phyloP scores from a whole-genome alignment of 1,140 invertebrate genomes.

The Goniozus legneri region DNA sequence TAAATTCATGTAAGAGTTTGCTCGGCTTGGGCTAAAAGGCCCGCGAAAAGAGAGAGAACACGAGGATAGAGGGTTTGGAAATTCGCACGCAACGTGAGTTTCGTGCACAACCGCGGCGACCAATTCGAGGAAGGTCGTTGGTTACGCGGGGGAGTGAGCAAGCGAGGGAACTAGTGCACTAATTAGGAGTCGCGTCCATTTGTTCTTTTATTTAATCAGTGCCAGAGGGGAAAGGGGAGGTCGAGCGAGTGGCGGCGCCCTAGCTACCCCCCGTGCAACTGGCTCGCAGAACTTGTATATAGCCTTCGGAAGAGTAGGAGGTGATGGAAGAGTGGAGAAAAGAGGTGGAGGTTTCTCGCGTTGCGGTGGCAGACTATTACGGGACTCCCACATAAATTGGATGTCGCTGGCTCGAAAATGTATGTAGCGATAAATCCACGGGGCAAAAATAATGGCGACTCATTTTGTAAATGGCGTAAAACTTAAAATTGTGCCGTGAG shows the following conservation, averaged over 20 bases:
- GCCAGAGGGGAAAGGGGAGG: slow-evolving; percentile 7
- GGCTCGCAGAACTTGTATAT: background rate
- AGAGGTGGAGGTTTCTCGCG: slow-evolving; percentile 33
- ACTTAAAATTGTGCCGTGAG: slow-evolving; percentile 42
- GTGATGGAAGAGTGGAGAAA: slow-evolving; percentile 13
- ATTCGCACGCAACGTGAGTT: no score
- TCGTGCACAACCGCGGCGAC: slow-evolving; percentile 26
- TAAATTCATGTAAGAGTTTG: no score
- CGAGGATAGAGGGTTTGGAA: no score
- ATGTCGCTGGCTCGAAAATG: slow-evolving; percentile 42
- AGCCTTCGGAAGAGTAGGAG: slow-evolving; percentile 2
- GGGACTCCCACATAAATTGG: slow-evolving; percentile 50
- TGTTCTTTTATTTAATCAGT: slow-evolving; percentile 47
- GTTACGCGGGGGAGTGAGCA: slow-evolving; percentile 21
- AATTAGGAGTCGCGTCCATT: slow-evolving; percentile 36
- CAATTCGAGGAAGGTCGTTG: slow-evolving; percentile 25
- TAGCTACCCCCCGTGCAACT: slow-evolving; percentile 5
- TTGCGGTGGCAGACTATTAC: slow-evolving; percentile 45
- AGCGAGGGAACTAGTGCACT: slow-evolving; percentile 29
- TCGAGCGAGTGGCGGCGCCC: slow-evolving; percentile 1
- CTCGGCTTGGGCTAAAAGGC: slow-evolving; percentile 6
- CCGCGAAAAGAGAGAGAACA: slow-evolving; percentile 5
- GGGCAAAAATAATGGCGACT: slow-evolving; percentile 48
- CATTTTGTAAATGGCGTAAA: slow-evolving; percentile 53
- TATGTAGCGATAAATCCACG: slow-evolving; percentile 45